Evolutionary conservation across 2,797 vertebrate species (phyloP).

Genomic region (Poecile montanus): DNA sequence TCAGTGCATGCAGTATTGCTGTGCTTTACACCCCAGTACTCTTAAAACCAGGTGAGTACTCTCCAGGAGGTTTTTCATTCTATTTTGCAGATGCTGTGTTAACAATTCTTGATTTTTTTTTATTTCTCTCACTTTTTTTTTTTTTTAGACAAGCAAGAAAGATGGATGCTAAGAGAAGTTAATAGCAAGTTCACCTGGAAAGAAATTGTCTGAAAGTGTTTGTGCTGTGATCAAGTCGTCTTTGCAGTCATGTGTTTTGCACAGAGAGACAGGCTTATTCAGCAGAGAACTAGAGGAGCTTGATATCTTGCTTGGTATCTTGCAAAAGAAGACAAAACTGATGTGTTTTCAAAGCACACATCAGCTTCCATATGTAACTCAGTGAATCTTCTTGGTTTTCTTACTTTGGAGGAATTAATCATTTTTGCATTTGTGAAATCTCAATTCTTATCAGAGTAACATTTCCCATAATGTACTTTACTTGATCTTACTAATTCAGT

Average conservation of each 20-base stretch:
- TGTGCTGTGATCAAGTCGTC: background rate
- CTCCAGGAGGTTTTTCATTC: background rate
- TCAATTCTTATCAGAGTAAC: background rate
- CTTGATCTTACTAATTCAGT: background rate
- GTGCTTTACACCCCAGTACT: background rate
- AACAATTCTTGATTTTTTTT: background rate
- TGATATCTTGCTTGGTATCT: background rate
- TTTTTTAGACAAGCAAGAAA: background rate
- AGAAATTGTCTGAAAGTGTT: background rate
- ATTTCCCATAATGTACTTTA: background rate
- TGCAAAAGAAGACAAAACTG: background rate
- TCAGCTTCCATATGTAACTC: background rate
- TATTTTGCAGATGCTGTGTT: background rate
- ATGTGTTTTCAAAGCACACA: background rate
- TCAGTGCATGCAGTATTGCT: background rate
- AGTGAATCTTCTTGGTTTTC: background rate
- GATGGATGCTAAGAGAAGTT: background rate
- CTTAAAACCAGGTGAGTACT: background rate
- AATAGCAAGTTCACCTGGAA: conserved; percentile 2
- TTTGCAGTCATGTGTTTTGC: background rate
- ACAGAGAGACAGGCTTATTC: background rate
- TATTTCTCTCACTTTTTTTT: fast-evolving
- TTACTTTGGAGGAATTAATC: background rate
- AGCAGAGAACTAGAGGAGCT: background rate
- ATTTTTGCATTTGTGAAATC: background rate